Base-by-base conservation (phyloP, 2,888 invertebrate species). In the Apeira syringaria region DNA sequence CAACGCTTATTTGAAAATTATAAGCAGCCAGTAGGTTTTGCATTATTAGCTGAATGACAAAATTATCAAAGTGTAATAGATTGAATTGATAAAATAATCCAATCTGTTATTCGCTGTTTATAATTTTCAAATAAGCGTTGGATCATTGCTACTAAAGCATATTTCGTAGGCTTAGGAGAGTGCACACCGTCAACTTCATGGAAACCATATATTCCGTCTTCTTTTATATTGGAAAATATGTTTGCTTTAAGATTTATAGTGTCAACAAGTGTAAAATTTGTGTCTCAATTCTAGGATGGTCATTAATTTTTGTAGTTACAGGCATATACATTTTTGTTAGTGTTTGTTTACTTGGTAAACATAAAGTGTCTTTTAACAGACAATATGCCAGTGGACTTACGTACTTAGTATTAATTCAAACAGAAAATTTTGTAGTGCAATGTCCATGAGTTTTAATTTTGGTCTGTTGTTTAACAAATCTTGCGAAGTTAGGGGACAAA, bases 131-230 rank as follows among this genome's bases (percentile, higher is more conserved):
- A 59, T 31, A 61, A 45, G 2, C 64, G 65, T n/a, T 49, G 51
- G 20, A 60, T 31, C 34, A 64, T 56, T 12, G 56, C 25, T 3
- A 67, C 56, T 7, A 63, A 41, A 12, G 55, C 62, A 31, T 48
- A 25, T 34, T 50, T 53, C 5, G 66, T 63, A 3, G 53, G 50
- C 12, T 47, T 37, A 15, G 52, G 20, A 3, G 49, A 28, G 34
- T 54, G 58, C 0, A 53, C 8, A 9, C 58, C 59, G 12, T 61
- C 39, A 3, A 64, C 37, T 9, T 68, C 64, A 17, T 59, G 59
- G 17, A 65, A 61, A 5, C 68, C 67, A 10, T 47, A 31, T 13
- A 68, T 54, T 38, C 47, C 48, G 25, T 65, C 61, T 28, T 59
- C 26, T n/a, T 27, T 53, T 2, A 56, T 38, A 18, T 54, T 38